These are phyloP conservation scores for Oeneis ivallda DNA, from an alignment of 2,888 invertebrate genomes.

Conservation along the genomic window DNA sequence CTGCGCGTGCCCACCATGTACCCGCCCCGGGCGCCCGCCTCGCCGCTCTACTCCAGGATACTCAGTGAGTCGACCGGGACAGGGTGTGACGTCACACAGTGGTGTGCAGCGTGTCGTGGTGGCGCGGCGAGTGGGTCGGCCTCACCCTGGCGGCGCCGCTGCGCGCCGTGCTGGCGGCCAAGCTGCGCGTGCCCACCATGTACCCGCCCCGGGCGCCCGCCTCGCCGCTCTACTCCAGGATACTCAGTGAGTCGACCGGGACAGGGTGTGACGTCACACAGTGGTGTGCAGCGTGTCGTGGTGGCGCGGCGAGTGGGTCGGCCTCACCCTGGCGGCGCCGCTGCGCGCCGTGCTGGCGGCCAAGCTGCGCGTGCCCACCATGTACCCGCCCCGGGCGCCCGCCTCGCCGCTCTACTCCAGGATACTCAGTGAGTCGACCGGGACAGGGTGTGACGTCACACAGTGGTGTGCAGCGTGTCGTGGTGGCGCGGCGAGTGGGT, in stretches of 20 bases:
- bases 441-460: not conserved
- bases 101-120: slow-evolving; percentile 83
- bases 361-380: slow-evolving; percentile 65
- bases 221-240: slow-evolving; percentile 46
- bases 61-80: slow-evolving; percentile 48
- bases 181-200: slow-evolving; percentile 64
- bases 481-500: slow-evolving; percentile 85
- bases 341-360: slow-evolving; percentile 71
- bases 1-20: slow-evolving; percentile 61
- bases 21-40: slow-evolving; percentile 36
- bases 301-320: slow-evolving; percentile 85
- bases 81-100: not conserved
- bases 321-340: slow-evolving; percentile 81
- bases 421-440: slow-evolving; percentile 52
- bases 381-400: slow-evolving; percentile 39
- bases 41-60: slow-evolving; percentile 49
- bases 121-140: slow-evolving; percentile 84
- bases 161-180: slow-evolving; percentile 66
- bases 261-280: not conserved
- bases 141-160: slow-evolving; percentile 82
- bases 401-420: slow-evolving; percentile 46
- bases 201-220: slow-evolving; percentile 36
- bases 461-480: slow-evolving; percentile 76
- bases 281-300: slow-evolving; percentile 81
- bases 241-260: slow-evolving; percentile 51